Evolutionary conservation across 2,797 vertebrate species (phyloP).

Genomic region (Clarias fuscus): DNA sequence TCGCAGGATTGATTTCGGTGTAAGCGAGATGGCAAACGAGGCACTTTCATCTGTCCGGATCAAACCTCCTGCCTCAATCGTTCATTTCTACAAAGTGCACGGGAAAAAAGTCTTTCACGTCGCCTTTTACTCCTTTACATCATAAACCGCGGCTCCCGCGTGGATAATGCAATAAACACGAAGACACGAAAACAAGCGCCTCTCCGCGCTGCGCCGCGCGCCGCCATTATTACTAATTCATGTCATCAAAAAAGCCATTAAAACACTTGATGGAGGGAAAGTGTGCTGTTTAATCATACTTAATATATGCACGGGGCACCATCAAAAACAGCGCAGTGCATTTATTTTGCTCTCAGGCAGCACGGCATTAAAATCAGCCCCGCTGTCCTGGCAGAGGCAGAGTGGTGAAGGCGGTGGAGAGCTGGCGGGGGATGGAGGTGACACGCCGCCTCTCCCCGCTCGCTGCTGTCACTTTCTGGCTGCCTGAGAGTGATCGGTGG

Average conservation of each 20-base stretch:
- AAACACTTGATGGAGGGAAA: slow-evolving; percentile 78
- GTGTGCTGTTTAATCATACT: slow-evolving; percentile 78
- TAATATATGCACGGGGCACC: slow-evolving; percentile 77
- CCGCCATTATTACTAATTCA: slow-evolving; percentile 79
- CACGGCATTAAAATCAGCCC: slow-evolving; percentile 54
- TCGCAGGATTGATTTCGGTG: slow-evolving; percentile 62
- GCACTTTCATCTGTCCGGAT: slow-evolving; percentile 43
- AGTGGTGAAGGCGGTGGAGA: slow-evolving; percentile 41
- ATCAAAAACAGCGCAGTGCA: slow-evolving; percentile 59
- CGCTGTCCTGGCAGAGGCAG: slow-evolving; percentile 57
- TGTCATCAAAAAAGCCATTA: slow-evolving; percentile 79
- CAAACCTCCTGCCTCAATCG: slow-evolving; percentile 45
- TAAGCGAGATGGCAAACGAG: slow-evolving; percentile 41
- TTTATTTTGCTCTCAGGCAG: slow-evolving; percentile 74
- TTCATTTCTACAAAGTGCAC: slow-evolving; percentile 57
- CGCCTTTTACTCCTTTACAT: slow-evolving; percentile 57
- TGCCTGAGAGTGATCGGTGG: slow-evolving; percentile 33
- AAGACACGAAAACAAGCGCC: slow-evolving; percentile 60
- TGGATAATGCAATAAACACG: slow-evolving; percentile 62
- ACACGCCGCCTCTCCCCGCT: slow-evolving; percentile 1
- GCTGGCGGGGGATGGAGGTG: slow-evolving; percentile 26
- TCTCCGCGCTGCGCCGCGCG: slow-evolving; percentile 64
- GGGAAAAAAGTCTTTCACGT: slow-evolving; percentile 47
- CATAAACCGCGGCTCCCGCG: slow-evolving; percentile 62
- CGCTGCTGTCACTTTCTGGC: slow-evolving; percentile 23